Evolutionary conservation across 2,888 invertebrate genomes (phyloP).

Genomic region (Cerastoderma edule): DNA sequence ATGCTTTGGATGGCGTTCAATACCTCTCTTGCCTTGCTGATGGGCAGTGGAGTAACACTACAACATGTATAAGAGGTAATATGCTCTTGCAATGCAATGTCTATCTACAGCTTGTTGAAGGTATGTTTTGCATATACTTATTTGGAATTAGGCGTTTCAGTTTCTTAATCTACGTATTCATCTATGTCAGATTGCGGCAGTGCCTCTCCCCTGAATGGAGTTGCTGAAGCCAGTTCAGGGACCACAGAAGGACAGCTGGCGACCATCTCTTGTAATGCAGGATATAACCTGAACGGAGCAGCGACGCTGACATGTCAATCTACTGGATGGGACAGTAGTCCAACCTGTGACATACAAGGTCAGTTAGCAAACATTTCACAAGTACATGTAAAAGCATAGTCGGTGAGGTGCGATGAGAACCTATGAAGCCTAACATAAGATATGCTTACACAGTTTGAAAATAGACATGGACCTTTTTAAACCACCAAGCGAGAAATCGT

Average conservation of each 20-base stretch:
- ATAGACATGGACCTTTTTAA: too few relatives aligned
- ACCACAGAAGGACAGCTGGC: background rate
- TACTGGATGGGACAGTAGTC: constrained; percentile 21
- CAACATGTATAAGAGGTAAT: constrained; percentile 6
- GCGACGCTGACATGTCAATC: constrained; percentile 12
- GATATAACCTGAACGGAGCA: constrained; percentile 25
- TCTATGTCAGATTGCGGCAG: constrained; percentile 14
- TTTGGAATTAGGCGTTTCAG: too few relatives aligned
- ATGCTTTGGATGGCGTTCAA: constrained; percentile 13
- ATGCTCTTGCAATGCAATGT: too few relatives aligned
- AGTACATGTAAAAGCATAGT: too few relatives aligned
- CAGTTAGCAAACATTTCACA: too few relatives aligned
- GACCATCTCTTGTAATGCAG: constrained; percentile 9
- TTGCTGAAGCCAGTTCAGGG: background rate
- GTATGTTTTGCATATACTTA: too few relatives aligned
- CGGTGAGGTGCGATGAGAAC: too few relatives aligned
- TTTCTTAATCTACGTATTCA: too few relatives aligned
- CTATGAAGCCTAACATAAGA: too few relatives aligned
- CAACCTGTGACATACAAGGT: constrained; percentile 23
- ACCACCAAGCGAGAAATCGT: too few relatives aligned
- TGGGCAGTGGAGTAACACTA: constrained; percentile 14
- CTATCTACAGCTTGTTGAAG: too few relatives aligned
- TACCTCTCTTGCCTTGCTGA: constrained; percentile 13
- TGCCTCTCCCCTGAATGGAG: constrained; percentile 21
- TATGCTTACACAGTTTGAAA: too few relatives aligned